A percentile compares a stretch with the other conserved stretches of the same genome.
Conservation (phyloP, 2,888 invertebrate species). For the Trachelus troglodyta region DNA sequence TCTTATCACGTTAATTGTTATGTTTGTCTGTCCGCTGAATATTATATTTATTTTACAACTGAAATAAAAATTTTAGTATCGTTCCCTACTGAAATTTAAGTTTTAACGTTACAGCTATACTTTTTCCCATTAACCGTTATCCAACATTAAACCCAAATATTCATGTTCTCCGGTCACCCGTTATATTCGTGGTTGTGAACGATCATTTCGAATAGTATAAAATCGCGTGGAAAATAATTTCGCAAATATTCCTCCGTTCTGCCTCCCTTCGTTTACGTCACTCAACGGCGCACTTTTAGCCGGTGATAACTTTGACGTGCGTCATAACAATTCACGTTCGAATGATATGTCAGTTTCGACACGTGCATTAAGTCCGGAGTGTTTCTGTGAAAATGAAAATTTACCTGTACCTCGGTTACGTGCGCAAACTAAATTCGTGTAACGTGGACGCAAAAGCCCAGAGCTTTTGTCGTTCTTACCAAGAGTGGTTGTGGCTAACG, state of each 20-base stretch:
- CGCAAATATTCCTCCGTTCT: background rate
- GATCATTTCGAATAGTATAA: background rate
- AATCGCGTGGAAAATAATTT: background rate
- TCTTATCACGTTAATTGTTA: slow-evolving; percentile 10
- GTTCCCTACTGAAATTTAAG: background rate
- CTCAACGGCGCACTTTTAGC: background rate
- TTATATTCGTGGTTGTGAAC: background rate
- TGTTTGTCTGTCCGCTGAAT: background rate
- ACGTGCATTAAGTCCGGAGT: background rate
- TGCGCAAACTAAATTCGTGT: no score
- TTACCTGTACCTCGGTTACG: background rate
- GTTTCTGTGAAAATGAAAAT: background rate
- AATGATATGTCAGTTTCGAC: background rate
- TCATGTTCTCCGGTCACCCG: background rate
- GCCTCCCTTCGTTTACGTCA: background rate
- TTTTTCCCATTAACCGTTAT: background rate
- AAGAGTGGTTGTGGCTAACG: background rate
- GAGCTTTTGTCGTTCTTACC: background rate
- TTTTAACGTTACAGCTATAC: background rate
- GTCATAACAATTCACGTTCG: background rate
- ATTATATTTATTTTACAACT: background rate
- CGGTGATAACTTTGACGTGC: background rate
- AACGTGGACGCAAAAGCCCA: background rate
- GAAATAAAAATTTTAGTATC: slow-evolving; percentile 7
- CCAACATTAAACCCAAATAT: background rate